These are phyloP conservation scores for Panopea generosa DNA, from an alignment of 2,888 invertebrate species.

Conservation along the genomic window DNA sequence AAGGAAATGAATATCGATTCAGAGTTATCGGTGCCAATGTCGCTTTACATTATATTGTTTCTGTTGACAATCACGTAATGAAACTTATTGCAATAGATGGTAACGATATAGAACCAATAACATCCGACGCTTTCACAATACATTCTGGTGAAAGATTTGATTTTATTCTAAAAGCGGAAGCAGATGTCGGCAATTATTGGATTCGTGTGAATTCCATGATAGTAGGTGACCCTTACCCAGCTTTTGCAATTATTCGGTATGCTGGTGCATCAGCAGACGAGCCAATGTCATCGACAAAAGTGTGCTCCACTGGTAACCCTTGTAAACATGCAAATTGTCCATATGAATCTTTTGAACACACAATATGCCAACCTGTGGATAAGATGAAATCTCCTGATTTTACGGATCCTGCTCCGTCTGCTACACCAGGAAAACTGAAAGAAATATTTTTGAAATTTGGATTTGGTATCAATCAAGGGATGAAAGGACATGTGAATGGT, in stretches of 20 bases:
- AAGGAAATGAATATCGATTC: slow-evolving; percentile 61
- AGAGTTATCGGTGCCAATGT: slow-evolving; percentile 70
- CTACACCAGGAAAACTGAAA: slow-evolving; percentile 37
- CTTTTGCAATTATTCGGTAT: slow-evolving; percentile 68
- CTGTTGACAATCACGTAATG: slow-evolving; percentile 72
- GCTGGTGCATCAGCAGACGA: slow-evolving; percentile 49
- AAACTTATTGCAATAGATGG: slow-evolving; percentile 73
- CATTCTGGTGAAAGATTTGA: slow-evolving; percentile 77
- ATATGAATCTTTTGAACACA: slow-evolving; percentile 28
- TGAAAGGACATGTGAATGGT: slow-evolving; percentile 63
- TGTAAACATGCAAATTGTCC: slow-evolving; percentile 72
- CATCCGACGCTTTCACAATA: slow-evolving; percentile 66
- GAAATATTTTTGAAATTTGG: slow-evolving; percentile 75
- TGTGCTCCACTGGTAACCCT: slow-evolving; percentile 51
- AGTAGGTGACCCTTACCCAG: slow-evolving; percentile 35
- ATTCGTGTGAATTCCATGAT: slow-evolving; percentile 70
- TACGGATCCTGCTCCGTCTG: slow-evolving; percentile 27
- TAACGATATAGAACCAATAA: slow-evolving; percentile 59
- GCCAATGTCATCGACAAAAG: slow-evolving; percentile 35
- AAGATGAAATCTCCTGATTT: slow-evolving; percentile 33
- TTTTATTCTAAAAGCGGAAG: slow-evolving; percentile 69
- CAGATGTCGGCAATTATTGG: slow-evolving; percentile 73
- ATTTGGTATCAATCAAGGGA: slow-evolving; percentile 49
- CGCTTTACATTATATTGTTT: slow-evolving; percentile 67
- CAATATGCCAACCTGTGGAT: slow-evolving; percentile 57